A percentile compares a stretch with the other conserved stretches of the same genome.
Evolutionary conservation across 2,888 invertebrate genomes (phyloP).

Genomic region (Cyaniris semiargus): DNA sequence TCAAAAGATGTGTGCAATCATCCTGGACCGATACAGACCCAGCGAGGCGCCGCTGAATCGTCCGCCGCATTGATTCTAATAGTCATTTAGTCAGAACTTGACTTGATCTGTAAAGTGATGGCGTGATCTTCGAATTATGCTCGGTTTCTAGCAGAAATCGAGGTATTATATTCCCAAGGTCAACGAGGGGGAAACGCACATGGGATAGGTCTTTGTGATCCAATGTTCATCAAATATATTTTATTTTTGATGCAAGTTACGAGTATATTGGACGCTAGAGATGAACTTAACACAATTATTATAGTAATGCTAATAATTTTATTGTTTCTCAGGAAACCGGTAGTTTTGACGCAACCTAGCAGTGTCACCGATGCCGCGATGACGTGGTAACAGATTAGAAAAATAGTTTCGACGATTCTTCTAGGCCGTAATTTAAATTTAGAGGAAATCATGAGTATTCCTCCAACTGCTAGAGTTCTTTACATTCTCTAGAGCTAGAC

Average conservation of each 20-base stretch:
- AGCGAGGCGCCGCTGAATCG: slow-evolving; percentile 58
- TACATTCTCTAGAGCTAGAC: neutral
- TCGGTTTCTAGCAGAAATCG: slow-evolving; percentile 63
- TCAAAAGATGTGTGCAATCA: slow-evolving; percentile 93
- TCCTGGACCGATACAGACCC: slow-evolving; percentile 85
- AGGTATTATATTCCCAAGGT: slow-evolving; percentile 51
- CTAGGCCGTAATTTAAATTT: neutral
- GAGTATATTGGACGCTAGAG: neutral
- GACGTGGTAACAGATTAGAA: neutral
- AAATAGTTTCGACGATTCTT: neutral
- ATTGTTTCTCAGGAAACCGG: neutral
- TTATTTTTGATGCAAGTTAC: neutral
- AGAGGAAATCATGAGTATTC: neutral
- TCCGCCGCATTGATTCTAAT: slow-evolving; percentile 42
- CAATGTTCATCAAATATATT: neutral
- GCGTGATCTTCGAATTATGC: slow-evolving; percentile 52
- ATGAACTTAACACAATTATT: too few relatives aligned
- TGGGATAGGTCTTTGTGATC: neutral
- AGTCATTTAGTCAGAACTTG: slow-evolving; percentile 18
- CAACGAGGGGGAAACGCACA: slow-evolving; percentile 10
- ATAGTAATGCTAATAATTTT: too few relatives aligned
- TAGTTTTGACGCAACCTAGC: neutral
- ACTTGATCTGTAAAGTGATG: slow-evolving; percentile 11
- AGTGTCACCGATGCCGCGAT: neutral
- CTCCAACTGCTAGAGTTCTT: neutral